These are phyloP conservation scores for Idris sp. DNA, from an alignment of 1,140 invertebrate species.

Conservation along the genomic window DNA sequence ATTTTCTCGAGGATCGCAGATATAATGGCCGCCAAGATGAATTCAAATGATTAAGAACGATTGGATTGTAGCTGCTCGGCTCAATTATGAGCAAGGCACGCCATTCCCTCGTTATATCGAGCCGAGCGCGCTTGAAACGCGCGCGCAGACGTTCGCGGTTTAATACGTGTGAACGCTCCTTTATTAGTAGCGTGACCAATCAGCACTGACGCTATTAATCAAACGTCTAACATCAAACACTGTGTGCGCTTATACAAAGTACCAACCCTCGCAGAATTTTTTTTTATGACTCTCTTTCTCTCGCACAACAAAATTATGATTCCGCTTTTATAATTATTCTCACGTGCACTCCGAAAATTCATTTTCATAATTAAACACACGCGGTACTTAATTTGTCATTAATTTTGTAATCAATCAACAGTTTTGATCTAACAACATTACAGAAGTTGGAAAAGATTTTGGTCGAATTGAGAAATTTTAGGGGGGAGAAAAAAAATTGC, in stretches of 20 bases:
- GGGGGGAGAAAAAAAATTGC: no score
- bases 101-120: slow-evolving; percentile 76
- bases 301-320: slow-evolving; percentile 31
- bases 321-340: slow-evolving; percentile 44
- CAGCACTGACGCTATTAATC: slow-evolving; percentile 76
- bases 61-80: slow-evolving; percentile 74
- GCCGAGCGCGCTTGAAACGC: slow-evolving; percentile 58
- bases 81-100: slow-evolving; percentile 75
- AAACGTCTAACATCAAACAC: slow-evolving; percentile 71
- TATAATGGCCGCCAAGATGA: slow-evolving; percentile 68
- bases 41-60: slow-evolving; percentile 77
- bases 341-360: slow-evolving; percentile 42
- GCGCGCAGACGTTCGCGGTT: slow-evolving; percentile 70
- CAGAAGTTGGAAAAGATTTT: background rate
- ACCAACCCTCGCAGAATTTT: slow-evolving; percentile 1
- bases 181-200: slow-evolving; percentile 78
- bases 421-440: slow-evolving; percentile 5
- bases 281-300: slow-evolving; percentile 3
- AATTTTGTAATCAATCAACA: slow-evolving; percentile 34
- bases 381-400: slow-evolving; percentile 32
- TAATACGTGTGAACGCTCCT: slow-evolving; percentile 77
- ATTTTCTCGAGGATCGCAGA: slow-evolving; percentile 50
- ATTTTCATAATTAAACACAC: slow-evolving; percentile 43
- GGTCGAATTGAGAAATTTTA: no score
- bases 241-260: slow-evolving; percentile 48